Percentiles rank a stretch among this genome's conserved stretches.
Conservation (phyloP, 23 tunicate genomes). For the Ciona savignyi region DNA sequence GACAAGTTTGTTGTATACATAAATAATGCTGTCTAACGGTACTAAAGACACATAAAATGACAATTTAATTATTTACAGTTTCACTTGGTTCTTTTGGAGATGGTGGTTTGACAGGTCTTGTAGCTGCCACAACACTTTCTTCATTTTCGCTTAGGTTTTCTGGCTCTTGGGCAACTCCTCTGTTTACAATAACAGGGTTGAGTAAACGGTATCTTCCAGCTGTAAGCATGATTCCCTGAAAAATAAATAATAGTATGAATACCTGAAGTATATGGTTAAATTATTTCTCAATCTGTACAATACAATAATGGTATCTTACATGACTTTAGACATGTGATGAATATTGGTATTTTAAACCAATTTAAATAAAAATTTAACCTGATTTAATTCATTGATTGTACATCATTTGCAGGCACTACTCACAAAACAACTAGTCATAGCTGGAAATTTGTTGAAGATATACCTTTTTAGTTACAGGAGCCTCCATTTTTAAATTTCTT, state of each 20-base stretch:
- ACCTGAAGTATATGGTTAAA: too few species aligned
- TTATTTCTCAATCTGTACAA: too few species aligned
- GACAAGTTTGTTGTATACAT: too few species aligned
- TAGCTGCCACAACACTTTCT: background rate
- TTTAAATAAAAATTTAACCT: too few species aligned
- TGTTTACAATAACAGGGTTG: background rate
- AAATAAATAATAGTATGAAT: too few species aligned
- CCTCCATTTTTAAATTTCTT: background rate
- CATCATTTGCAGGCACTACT: too few species aligned
- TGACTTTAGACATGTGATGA: too few species aligned
- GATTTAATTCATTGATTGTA: too few species aligned
- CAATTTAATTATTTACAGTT: background rate
- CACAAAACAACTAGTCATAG: background rate
- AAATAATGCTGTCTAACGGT: too few species aligned
- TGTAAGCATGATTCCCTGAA: slow-evolving; percentile 7
- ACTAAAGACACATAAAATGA: too few species aligned
- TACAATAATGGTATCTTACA: too few species aligned
- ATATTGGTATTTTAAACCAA: too few species aligned
- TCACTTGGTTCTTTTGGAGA: background rate
- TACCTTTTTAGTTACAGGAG: background rate
- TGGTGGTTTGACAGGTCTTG: background rate
- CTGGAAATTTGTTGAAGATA: background rate
- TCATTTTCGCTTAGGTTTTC: background rate
- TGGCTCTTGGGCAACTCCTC: background rate
- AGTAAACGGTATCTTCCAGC: slow-evolving; percentile 25